phyloP scores from a whole-genome alignment of 92 coral and sea anemone species.

The Porites cylindrica region DNA sequence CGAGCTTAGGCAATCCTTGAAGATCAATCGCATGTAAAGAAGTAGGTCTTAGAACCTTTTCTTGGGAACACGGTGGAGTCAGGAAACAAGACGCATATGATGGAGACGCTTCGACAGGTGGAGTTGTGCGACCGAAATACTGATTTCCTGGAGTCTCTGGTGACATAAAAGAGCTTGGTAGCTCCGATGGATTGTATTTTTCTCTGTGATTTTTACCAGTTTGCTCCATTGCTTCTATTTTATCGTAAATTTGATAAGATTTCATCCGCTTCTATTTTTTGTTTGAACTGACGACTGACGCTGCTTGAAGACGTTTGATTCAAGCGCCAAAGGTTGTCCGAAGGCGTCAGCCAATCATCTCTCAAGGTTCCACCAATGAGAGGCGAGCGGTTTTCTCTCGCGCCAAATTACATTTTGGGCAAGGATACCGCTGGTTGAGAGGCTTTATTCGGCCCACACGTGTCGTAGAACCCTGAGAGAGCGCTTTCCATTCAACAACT shows the following conservation, averaged over 20 bases:
- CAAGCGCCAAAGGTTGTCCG: conserved; percentile 45
- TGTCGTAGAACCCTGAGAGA: no score
- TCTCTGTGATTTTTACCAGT: conserved; percentile 11
- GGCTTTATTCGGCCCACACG: no score
- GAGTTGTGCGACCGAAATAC: conserved; percentile 60
- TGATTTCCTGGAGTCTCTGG: conserved; percentile 65
- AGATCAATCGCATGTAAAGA: conserved; percentile 18
- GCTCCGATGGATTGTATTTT: background rate
- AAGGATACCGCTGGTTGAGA: conserved; percentile 11
- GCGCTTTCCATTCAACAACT: no score
- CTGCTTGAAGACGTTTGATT: conserved; percentile 37
- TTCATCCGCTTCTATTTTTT: background rate
- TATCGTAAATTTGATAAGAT: conserved; percentile 6
- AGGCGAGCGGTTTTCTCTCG: conserved; percentile 27
- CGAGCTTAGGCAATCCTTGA: conserved; percentile 55
- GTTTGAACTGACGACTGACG: conserved; percentile 24
- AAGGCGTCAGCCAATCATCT: conserved; percentile 35
- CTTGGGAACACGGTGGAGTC: conserved; percentile 72
- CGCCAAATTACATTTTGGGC: conserved; percentile 40
- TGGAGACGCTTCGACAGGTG: conserved; percentile 26
- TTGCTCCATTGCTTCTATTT: conserved; percentile 44
- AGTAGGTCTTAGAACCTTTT: conserved; percentile 42
- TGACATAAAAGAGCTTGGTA: conserved; percentile 72
- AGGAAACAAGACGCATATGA: conserved; percentile 66
- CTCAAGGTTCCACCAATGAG: conserved; percentile 40